Percentiles rank a stretch among this genome's conserved stretches.
Conservation (phyloP, 2,797 vertebrate genomes). For the Darevskia mixta region DNA sequence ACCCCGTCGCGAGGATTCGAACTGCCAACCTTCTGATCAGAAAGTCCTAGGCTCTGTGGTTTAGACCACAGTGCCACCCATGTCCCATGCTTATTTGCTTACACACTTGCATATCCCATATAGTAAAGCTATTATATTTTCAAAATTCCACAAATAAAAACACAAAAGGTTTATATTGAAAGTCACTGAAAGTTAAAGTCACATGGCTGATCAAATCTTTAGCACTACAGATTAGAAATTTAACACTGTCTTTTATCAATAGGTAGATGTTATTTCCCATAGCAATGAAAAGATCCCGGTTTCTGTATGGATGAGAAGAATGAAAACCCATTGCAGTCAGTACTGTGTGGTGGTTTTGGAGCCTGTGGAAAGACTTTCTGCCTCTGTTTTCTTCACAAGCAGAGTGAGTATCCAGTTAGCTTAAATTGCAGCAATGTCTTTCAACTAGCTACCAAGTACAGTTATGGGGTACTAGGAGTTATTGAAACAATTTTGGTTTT, state of each 20-base stretch:
- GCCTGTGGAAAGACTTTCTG: constrained; percentile 87
- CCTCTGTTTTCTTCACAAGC: constrained; percentile 83
- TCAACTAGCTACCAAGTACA: no score
- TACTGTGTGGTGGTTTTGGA: constrained; percentile 85
- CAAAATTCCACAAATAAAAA: background rate
- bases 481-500: background rate
- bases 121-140: background rate
- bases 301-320: constrained; percentile 82
- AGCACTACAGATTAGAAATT: background rate
- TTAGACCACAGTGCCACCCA: no score
- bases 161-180: background rate
- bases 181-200: background rate
- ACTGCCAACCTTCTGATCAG: no score
- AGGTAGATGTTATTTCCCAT: constrained; percentile 84
- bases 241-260: constrained; percentile 27
- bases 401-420: constrained; percentile 78
- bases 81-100: background rate
- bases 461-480: background rate
- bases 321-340: constrained; percentile 66
- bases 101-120: background rate
- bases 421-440: accelerated
- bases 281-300: constrained; percentile 85
- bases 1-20: no score
- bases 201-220: background rate
- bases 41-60: no score